These are phyloP conservation scores for Ischnura elegans DNA, from an alignment of 2,888 invertebrate genomes.

Conservation along the genomic window DNA sequence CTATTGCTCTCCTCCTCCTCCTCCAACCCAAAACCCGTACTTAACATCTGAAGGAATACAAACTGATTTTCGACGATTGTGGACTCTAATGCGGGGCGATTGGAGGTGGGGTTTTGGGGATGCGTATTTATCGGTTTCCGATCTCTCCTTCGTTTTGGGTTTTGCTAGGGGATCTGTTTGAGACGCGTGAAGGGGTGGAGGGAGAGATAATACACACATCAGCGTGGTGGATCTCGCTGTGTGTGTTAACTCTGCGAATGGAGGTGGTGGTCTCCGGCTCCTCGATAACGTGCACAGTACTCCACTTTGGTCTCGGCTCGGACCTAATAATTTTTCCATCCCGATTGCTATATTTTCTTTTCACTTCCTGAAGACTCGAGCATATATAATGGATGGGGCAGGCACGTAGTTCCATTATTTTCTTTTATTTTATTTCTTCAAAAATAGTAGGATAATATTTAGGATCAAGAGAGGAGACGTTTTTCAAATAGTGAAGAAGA, in stretches of 20 bases:
- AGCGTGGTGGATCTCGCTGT: background rate
- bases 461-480: too few relatives aligned
- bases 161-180: constrained; percentile 10
- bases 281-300: background rate
- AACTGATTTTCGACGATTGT: constrained; percentile 55
- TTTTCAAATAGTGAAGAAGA: too few relatives aligned
- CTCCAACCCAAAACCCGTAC: constrained; percentile 59
- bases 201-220: constrained; percentile 49
- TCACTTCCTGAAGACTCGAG: too few relatives aligned
- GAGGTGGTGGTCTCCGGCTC: background rate
- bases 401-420: too few relatives aligned
- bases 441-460: too few relatives aligned
- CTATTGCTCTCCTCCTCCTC: background rate
- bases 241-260: background rate
- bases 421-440: too few relatives aligned
- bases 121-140: constrained; percentile 53
- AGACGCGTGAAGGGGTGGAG: constrained; percentile 22
- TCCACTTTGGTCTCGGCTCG: background rate
- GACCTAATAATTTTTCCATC: too few relatives aligned
- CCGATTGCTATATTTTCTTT: too few relatives aligned
- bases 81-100: constrained; percentile 8
- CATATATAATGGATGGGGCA: too few relatives aligned
- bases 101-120: constrained; percentile 16
- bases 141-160: constrained; percentile 12
- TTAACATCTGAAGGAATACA: constrained; percentile 54